These are phyloP conservation scores for Zaprionus kolodkinae DNA, from an alignment of 1,140 invertebrate genomes.

Conservation along the genomic window DNA sequence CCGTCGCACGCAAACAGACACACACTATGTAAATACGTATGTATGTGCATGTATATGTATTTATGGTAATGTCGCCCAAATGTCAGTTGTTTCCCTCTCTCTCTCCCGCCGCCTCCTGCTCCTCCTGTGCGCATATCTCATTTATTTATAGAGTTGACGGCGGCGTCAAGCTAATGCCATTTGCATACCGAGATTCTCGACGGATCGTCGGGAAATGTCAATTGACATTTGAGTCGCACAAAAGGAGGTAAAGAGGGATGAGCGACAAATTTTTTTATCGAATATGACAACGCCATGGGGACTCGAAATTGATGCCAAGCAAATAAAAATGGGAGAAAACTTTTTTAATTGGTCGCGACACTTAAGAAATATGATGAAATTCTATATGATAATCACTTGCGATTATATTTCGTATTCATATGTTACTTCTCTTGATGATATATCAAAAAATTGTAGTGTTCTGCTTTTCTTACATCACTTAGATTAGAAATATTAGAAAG, in stretches of 20 bases:
- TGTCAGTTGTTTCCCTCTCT: constrained; percentile 16
- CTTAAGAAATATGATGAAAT: background rate
- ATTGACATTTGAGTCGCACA: constrained; percentile 23
- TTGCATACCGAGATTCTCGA: constrained; percentile 39
- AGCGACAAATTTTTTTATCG: constrained; percentile 27
- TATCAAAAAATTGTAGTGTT: too few species aligned
- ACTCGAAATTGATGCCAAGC: background rate
- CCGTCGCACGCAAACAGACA: constrained; percentile 8
- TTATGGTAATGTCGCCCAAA: constrained; percentile 32
- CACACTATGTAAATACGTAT: constrained; percentile 8
- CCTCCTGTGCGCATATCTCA: constrained; percentile 12
- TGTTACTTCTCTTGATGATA: background rate
- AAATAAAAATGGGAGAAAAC: constrained; percentile 3
- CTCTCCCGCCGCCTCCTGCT: background rate
- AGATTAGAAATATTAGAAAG: too few species aligned
- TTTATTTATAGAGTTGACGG: constrained; percentile 41
- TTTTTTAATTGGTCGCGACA: constrained; percentile 4
- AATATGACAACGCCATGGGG: background rate
- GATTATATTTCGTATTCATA: background rate
- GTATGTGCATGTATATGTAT: background rate
- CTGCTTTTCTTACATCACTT: too few species aligned
- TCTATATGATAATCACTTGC: background rate
- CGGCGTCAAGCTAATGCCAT: constrained; percentile 31
- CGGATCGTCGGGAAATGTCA: constrained; percentile 27
- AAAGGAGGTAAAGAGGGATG: background rate